phyloP scores from a whole-genome alignment of 1,140 invertebrate genomes.

The Dreissena rostriformis region DNA sequence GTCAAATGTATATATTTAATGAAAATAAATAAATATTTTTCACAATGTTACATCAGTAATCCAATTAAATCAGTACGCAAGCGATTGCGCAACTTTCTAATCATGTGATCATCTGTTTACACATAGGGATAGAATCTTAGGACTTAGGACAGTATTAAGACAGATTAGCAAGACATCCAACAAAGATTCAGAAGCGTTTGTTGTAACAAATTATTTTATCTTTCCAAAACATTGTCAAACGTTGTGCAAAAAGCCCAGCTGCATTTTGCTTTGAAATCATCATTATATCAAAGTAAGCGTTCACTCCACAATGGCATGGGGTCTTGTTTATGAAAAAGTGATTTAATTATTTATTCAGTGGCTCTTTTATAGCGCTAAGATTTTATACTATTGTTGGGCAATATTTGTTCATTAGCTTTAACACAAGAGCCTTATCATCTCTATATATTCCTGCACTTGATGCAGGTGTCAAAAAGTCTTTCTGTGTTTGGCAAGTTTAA shows the following conservation, averaged over 20 bases:
- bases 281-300: background rate
- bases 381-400: background rate
- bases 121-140: background rate
- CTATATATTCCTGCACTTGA: slow-evolving; percentile 5
- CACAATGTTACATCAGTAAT: background rate
- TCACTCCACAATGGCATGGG: background rate
- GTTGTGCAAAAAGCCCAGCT: background rate
- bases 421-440: slow-evolving; percentile 13
- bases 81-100: background rate
- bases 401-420: background rate
- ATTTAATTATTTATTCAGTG: background rate
- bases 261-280: background rate
- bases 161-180: slow-evolving; percentile 37
- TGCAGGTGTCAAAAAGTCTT: slow-evolving; percentile 49
- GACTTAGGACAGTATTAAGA: slow-evolving; percentile 23
- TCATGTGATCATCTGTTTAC: background rate
- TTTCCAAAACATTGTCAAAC: slow-evolving; percentile 7
- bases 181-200: too few relatives aligned
- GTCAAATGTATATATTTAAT: background rate
- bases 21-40: background rate
- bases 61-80: background rate
- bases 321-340: background rate
- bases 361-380: background rate
- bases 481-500: slow-evolving; percentile 13
- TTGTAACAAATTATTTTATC: background rate